These are phyloP conservation scores for Abrostola tripartita DNA, from an alignment of 2,888 invertebrate species.

Conservation along the genomic window DNA sequence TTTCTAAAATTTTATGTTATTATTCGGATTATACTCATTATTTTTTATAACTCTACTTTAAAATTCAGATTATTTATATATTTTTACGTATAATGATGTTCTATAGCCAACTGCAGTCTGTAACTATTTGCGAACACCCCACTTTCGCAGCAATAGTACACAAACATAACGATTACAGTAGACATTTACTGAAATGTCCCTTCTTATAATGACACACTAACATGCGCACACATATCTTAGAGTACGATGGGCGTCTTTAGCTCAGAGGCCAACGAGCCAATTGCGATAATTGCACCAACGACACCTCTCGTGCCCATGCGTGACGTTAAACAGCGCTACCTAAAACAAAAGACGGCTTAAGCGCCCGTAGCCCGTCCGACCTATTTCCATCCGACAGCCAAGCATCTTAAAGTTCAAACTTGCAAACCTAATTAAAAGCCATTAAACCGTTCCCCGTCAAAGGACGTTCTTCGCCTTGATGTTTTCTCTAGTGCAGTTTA, in stretches of 20 bases:
- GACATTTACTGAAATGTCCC: constrained; percentile 44
- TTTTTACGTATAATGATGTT: constrained; percentile 11
- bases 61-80: constrained; percentile 12
- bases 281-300: constrained; percentile 86
- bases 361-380: constrained; percentile 53
- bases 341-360: constrained; percentile 70
- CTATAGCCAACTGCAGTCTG: constrained; percentile 28
- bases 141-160: constrained; percentile 24
- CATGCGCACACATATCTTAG: constrained; percentile 63
- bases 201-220: constrained; percentile 43
- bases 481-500: constrained; percentile 75
- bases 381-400: constrained; percentile 64
- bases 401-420: constrained; percentile 67
- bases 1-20: constrained; percentile 25
- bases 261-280: constrained; percentile 84
- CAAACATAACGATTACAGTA: constrained; percentile 38
- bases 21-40: constrained; percentile 33
- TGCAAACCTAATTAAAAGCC: constrained; percentile 53
- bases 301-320: constrained; percentile 85
- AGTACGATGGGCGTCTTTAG: constrained; percentile 83
- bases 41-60: constrained; percentile 31
- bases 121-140: constrained; percentile 14
- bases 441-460: constrained; percentile 64
- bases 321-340: constrained; percentile 75
- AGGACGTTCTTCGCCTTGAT: constrained; percentile 68